Conservation (phyloP, 1,140 invertebrate genomes). For the Cotesia glomerata region DNA sequence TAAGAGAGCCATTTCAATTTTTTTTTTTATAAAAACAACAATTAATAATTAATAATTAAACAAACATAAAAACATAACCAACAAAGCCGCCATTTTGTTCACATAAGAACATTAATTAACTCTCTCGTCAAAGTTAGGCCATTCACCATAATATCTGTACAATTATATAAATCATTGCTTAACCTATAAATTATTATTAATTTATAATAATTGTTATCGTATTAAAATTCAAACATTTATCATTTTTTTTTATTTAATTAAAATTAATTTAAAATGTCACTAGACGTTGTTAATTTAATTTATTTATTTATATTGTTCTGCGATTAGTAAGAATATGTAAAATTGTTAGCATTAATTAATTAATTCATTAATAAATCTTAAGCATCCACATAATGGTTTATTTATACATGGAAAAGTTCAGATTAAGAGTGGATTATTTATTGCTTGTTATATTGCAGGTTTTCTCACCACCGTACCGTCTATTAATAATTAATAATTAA, state of each 20-base stretch:
- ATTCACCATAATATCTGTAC: constrained; percentile 59
- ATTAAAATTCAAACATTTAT: constrained; percentile 62
- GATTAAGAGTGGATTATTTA: constrained; percentile 61
- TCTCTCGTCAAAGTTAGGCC: constrained; percentile 56
- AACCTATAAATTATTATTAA: constrained; percentile 55
- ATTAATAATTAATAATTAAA: neutral
- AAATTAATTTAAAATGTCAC: constrained; percentile 57
- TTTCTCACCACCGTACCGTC: constrained; percentile 51
- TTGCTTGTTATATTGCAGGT: constrained; percentile 64
- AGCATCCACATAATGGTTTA: constrained; percentile 60
- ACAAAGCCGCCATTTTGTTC: too few relatives aligned
- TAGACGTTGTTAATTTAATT: constrained; percentile 47
- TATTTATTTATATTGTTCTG: constrained; percentile 41
- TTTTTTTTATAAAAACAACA: constrained; percentile 17
- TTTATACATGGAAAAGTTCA: constrained; percentile 51
- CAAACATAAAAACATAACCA: too few relatives aligned
- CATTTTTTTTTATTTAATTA: neutral
- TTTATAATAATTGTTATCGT: constrained; percentile 63
- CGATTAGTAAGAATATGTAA: constrained; percentile 65
- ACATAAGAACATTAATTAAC: constrained; percentile 9
- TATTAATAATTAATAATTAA: constrained; percentile 35
- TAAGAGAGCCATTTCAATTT: constrained; percentile 39
- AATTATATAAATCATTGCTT: constrained; percentile 54
- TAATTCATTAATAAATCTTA: constrained; percentile 55
- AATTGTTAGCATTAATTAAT: constrained; percentile 55